phyloP scores from a whole-genome alignment of 1,140 invertebrate species.

The Zelostemma sp. region DNA sequence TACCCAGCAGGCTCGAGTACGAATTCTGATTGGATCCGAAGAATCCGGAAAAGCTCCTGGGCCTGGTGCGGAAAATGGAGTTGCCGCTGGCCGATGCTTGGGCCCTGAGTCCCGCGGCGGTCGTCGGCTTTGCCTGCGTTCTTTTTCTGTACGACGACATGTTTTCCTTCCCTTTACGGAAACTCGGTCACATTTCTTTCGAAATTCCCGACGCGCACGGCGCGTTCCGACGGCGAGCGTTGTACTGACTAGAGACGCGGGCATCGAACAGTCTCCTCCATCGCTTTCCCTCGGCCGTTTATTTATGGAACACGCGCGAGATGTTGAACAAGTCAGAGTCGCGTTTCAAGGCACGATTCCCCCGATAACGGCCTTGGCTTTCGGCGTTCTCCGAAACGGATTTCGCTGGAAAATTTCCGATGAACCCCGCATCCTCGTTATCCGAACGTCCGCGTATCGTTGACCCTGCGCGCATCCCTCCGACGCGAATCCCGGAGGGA shows the following conservation, averaged over 20 bases:
- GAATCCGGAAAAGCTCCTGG: constrained; percentile 65
- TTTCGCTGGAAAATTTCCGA: no score
- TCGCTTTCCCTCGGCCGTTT: constrained; percentile 55
- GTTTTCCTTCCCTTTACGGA: not conserved
- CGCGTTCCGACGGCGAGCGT: constrained; percentile 59
- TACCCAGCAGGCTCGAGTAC: constrained; percentile 57
- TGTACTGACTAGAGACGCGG: constrained; percentile 56
- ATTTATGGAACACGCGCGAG: constrained; percentile 63
- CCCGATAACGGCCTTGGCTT: no score
- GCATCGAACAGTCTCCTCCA: constrained; percentile 49
- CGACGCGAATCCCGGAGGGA: constrained; percentile 41
- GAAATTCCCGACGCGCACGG: not conserved
- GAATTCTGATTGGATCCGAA: constrained; percentile 60
- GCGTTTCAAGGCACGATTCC: constrained; percentile 54
- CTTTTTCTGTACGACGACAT: constrained; percentile 61
- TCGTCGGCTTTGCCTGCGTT: constrained; percentile 64
- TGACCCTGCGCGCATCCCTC: constrained; percentile 23
- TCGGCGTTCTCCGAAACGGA: no score
- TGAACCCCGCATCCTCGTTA: not conserved
- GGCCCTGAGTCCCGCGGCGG: constrained; percentile 65
- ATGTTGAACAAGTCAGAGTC: constrained; percentile 52
- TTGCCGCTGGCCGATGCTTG: constrained; percentile 67
- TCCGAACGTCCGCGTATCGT: constrained; percentile 22
- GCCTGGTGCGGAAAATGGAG: constrained; percentile 68
- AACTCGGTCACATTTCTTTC: not conserved